Percentiles rank a stretch among this genome's conserved stretches.
These are phyloP conservation scores for Diplolepis rosae DNA, from an alignment of 2,888 invertebrate species.

Conservation along the genomic window DNA sequence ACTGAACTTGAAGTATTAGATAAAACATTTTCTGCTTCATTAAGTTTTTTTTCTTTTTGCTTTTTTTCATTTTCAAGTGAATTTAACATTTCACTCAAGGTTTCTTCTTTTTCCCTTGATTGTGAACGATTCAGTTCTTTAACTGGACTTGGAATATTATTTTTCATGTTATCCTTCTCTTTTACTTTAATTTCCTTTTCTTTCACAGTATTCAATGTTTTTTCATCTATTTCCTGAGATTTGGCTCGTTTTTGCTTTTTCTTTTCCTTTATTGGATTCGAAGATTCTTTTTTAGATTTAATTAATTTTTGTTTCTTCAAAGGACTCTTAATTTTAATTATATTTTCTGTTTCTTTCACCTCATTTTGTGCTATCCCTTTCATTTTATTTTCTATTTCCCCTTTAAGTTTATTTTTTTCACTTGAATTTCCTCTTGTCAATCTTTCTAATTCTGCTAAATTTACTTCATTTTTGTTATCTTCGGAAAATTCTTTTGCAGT, in stretches of 20 bases:
- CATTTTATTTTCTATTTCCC: conserved; percentile 33
- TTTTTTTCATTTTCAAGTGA: neutral
- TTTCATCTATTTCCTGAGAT: neutral
- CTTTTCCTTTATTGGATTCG: neutral
- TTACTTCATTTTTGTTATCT: neutral
- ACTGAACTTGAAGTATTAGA: neutral
- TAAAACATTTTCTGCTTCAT: neutral
- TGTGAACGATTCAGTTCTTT: neutral
- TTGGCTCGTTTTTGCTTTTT: neutral
- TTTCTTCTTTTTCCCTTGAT: neutral
- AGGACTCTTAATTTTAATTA: neutral
- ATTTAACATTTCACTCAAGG: neutral
- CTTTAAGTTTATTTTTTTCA: conserved; percentile 33
- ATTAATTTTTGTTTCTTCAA: neutral
- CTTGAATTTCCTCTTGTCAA: neutral
- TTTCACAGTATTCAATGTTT: neutral
- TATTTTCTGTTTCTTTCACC: neutral
- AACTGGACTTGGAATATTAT: neutral
- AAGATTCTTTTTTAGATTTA: neutral
- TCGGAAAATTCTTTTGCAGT: conserved; percentile 2
- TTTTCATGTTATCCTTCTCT: neutral
- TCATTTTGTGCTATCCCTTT: conserved; percentile 39
- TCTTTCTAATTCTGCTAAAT: neutral
- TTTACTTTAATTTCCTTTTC: neutral
- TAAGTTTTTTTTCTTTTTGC: neutral